Evolutionary conservation across 1,140 invertebrate species (phyloP).

Genomic region (Ceratina calcarata): DNA sequence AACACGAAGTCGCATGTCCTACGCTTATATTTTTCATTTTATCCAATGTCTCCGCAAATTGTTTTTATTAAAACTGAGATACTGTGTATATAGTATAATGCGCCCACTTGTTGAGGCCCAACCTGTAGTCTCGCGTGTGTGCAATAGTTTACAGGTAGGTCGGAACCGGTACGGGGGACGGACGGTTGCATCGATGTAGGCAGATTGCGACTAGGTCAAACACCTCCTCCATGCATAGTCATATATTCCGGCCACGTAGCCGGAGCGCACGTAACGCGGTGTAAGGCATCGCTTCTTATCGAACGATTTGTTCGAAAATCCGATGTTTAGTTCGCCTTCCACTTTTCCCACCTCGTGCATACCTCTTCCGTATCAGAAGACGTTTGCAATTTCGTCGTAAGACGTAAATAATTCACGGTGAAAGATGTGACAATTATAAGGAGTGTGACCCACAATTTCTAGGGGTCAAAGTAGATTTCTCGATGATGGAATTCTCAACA

Average conservation of each 20-base stretch:
- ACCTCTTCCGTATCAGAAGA: neutral
- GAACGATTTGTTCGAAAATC: slow-evolving; percentile 35
- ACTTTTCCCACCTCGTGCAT: slow-evolving; percentile 21
- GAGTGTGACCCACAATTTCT: too few relatives aligned
- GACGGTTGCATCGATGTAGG: slow-evolving; percentile 17
- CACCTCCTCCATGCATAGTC: slow-evolving; percentile 59
- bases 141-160: slow-evolving; percentile 41
- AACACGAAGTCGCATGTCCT: neutral
- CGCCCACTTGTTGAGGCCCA: neutral
- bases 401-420: neutral
- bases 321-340: slow-evolving; percentile 60
- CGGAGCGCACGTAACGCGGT: slow-evolving; percentile 42
- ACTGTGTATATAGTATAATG: neutral
- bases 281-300: slow-evolving; percentile 27
- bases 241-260: slow-evolving; percentile 49
- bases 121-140: neutral
- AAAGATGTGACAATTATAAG: slow-evolving; percentile 1
- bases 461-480: too few relatives aligned
- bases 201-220: slow-evolving; percentile 60
- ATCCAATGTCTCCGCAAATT: neutral
- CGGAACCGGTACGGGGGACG: slow-evolving; percentile 13
- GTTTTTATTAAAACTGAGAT: too few relatives aligned
- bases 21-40: neutral
- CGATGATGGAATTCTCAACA: too few relatives aligned
- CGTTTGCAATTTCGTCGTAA: slow-evolving; percentile 24